Evolutionary conservation across 2,797 vertebrate genomes (phyloP).

Genomic region (Syncerus caffer): DNA sequence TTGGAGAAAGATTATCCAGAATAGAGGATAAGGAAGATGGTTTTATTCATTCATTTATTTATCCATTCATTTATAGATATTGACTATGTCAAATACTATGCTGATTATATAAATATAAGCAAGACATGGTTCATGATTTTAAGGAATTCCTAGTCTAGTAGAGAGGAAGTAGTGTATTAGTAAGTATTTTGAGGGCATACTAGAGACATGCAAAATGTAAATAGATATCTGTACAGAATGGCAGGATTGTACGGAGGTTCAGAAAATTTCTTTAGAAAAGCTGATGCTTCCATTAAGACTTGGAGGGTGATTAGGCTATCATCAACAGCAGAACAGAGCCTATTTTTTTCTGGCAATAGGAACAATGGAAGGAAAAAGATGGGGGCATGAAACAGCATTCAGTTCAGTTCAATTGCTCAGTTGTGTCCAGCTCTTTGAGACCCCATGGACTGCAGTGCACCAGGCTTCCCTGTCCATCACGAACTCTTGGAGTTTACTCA

Average conservation of each 20-base stretch:
- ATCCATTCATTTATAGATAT: conserved; percentile 18
- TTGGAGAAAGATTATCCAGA: conserved; percentile 18
- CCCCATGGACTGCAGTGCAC: no score
- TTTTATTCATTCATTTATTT: conserved; percentile 26
- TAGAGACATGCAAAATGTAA: neutral
- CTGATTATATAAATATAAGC: neutral
- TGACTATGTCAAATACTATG: neutral
- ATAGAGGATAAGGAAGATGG: neutral
- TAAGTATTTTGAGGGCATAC: neutral
- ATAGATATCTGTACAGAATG: neutral
- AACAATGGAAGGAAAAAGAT: neutral
- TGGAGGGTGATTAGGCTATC: neutral
- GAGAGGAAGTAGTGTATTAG: neutral
- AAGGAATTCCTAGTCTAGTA: neutral
- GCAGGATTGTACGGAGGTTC: neutral
- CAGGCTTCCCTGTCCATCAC: no score
- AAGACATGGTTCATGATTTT: neutral
- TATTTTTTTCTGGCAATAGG: neutral
- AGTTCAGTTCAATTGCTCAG: no score
- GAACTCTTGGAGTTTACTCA: no score
- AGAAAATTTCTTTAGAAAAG: neutral
- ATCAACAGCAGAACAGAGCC: neutral
- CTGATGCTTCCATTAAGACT: neutral
- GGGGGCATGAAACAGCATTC: neutral
- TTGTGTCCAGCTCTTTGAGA: no score